Evolutionary conservation across 2,888 invertebrate species (phyloP).

Genomic region (Latrodectus elegans): DNA sequence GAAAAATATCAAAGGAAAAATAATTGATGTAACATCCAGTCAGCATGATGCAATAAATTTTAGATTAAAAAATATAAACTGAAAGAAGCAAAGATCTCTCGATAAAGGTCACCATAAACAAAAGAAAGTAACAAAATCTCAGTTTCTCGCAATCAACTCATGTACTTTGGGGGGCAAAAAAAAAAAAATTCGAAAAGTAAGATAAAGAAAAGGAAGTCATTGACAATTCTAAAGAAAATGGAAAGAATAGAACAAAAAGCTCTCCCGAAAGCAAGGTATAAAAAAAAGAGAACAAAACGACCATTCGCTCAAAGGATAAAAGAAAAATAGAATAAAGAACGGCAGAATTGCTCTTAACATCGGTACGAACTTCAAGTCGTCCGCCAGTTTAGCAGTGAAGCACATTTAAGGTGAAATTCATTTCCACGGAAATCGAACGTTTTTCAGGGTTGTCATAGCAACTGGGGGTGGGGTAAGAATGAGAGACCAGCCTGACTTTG

Average conservation of each 20-base stretch:
- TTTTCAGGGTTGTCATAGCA: conserved; percentile 35
- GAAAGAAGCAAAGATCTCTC: too few species aligned
- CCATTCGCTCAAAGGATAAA: not conserved
- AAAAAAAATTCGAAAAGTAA: too few species aligned
- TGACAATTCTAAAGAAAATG: conserved; percentile 1
- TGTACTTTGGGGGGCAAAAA: too few species aligned
- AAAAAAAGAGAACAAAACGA: not conserved
- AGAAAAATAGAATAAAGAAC: not conserved
- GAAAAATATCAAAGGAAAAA: too few species aligned
- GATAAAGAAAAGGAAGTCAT: not conserved
- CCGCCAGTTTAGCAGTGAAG: conserved; percentile 44
- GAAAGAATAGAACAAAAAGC: conserved; percentile 3
- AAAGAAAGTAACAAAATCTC: too few species aligned
- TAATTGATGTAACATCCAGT: too few species aligned
- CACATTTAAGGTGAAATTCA: conserved; percentile 56
- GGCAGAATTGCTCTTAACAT: conserved; percentile 9
- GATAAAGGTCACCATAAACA: too few species aligned
- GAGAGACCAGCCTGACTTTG: conserved; percentile 44
- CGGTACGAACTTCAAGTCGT: conserved; percentile 26
- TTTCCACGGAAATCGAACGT: conserved; percentile 58
- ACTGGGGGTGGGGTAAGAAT: conserved; percentile 5
- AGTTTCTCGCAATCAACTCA: too few species aligned
- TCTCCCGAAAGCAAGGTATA: not conserved
- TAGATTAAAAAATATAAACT: too few species aligned
- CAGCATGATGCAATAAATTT: too few species aligned